These are phyloP conservation scores for Latrodectus hesperus DNA, from an alignment of 2,888 invertebrate genomes.

Conservation along the genomic window DNA sequence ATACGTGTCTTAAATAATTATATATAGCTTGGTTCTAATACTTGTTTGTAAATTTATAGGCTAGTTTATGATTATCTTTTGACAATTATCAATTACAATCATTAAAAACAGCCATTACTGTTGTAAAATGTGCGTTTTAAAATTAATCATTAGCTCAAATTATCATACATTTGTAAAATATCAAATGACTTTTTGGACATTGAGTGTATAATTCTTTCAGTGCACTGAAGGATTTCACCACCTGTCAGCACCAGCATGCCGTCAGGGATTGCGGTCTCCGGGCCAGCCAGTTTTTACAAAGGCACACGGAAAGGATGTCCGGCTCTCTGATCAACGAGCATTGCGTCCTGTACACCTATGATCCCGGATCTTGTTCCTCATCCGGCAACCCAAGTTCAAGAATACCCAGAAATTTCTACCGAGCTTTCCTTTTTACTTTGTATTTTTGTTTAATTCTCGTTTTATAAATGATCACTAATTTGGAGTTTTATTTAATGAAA, in stretches of 20 bases:
- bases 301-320: constrained; percentile 69
- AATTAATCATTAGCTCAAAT: too few species aligned
- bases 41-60: too few species aligned
- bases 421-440: constrained; percentile 15
- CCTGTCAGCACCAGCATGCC: constrained; percentile 67
- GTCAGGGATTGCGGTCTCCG: constrained; percentile 68
- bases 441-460: background rate
- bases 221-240: constrained; percentile 69
- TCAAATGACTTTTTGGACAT: too few species aligned
- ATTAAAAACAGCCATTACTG: too few species aligned
- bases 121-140: too few species aligned
- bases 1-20: too few species aligned
- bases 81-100: too few species aligned
- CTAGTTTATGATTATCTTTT: too few species aligned
- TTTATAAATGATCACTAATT: too few species aligned
- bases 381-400: background rate
- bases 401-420: background rate
- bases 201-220: constrained; percentile 26
- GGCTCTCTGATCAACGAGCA: constrained; percentile 70
- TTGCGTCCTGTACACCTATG: constrained; percentile 70
- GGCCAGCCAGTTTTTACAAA: constrained; percentile 68
- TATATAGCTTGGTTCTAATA: too few species aligned
- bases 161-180: too few species aligned
- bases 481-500: too few species aligned
- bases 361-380: constrained; percentile 66